Evolutionary conservation across 2,113 vertebrate genomes (phyloP).

Genomic region (Cynoglossus semilaevis): DNA sequence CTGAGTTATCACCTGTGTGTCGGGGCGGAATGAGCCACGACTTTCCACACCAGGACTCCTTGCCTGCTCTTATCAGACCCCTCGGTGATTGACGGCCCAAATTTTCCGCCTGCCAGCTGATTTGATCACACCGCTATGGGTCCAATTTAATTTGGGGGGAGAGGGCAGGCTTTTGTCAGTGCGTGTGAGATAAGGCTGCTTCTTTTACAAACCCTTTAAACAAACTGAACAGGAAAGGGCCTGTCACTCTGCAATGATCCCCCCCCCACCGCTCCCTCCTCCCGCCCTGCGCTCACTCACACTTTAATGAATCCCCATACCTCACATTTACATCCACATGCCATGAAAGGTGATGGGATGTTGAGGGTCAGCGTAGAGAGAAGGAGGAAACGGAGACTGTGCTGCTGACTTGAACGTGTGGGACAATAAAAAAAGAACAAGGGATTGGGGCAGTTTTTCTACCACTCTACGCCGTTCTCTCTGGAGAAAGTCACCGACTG

Average conservation of each 20-base stretch:
- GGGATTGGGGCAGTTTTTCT: slow-evolving; percentile 6
- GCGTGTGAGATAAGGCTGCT: slow-evolving; percentile 76
- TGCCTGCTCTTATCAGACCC: slow-evolving; percentile 76
- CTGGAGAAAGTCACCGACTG: slow-evolving; percentile 13
- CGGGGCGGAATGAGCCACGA: slow-evolving; percentile 73
- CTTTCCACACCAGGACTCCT: slow-evolving; percentile 71
- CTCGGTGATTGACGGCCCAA: slow-evolving; percentile 75
- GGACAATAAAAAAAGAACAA: slow-evolving; percentile 4
- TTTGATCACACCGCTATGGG: slow-evolving; percentile 78
- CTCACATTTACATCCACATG: slow-evolving; percentile 63
- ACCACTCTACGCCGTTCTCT: slow-evolving; percentile 23
- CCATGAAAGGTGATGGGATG: slow-evolving; percentile 34
- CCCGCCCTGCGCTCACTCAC: slow-evolving; percentile 29
- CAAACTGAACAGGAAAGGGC: slow-evolving; percentile 71
- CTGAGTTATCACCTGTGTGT: slow-evolving; percentile 76
- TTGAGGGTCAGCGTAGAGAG: slow-evolving; percentile 25
- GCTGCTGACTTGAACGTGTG: slow-evolving; percentile 3
- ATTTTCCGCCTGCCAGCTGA: slow-evolving; percentile 79
- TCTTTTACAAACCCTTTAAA: slow-evolving; percentile 82
- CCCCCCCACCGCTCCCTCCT: slow-evolving; percentile 33
- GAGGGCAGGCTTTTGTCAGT: slow-evolving; percentile 80
- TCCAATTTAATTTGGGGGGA: slow-evolving; percentile 81
- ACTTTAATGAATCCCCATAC: slow-evolving; percentile 61
- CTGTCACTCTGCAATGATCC: slow-evolving; percentile 77
- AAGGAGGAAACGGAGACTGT: slow-evolving; percentile 13